These are phyloP conservation scores for Luscinia luscinia DNA, from an alignment of 2,797 vertebrate genomes.

Conservation along the genomic window DNA sequence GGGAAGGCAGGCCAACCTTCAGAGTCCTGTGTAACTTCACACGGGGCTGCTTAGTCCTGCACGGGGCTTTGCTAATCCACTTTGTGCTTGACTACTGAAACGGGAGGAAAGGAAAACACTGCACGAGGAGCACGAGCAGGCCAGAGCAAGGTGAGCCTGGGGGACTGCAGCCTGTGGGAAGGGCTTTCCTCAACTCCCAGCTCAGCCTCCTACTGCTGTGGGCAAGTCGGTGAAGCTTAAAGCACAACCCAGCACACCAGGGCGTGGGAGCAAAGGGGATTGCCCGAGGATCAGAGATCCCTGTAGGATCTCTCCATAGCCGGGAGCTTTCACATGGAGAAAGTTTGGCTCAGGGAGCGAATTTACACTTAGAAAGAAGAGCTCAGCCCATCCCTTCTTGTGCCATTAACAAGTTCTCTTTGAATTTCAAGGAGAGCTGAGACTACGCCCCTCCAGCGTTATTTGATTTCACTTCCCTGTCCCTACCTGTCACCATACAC, in stretches of 20 bases:
- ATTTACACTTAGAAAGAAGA: background rate
- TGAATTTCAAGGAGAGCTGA: slow-evolving; percentile 43
- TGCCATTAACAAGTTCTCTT: background rate
- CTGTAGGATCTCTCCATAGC: slow-evolving; percentile 11
- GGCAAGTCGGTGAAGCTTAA: background rate
- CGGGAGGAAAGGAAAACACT: background rate
- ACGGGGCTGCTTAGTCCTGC: slow-evolving; percentile 15
- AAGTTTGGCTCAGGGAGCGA: slow-evolving; percentile 2
- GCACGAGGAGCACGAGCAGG: background rate
- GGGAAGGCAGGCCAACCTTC: background rate
- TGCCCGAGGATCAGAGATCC: slow-evolving; percentile 42
- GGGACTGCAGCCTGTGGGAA: background rate
- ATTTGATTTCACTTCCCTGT: slow-evolving; percentile 13
- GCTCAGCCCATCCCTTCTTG: background rate
- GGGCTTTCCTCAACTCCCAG: background rate
- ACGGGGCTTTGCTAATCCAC: slow-evolving; percentile 35
- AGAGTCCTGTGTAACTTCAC: background rate
- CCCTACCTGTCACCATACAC: background rate
- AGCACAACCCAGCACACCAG: background rate
- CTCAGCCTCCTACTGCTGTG: background rate
- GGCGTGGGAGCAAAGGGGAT: slow-evolving; percentile 53
- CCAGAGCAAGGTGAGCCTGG: slow-evolving; percentile 11
- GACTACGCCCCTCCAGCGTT: background rate
- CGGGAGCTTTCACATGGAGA: slow-evolving; percentile 25
- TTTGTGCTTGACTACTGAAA: slow-evolving; percentile 16